These are phyloP conservation scores for Maccullochella peelii DNA, from an alignment of 2,113 vertebrate species.

Conservation along the genomic window DNA sequence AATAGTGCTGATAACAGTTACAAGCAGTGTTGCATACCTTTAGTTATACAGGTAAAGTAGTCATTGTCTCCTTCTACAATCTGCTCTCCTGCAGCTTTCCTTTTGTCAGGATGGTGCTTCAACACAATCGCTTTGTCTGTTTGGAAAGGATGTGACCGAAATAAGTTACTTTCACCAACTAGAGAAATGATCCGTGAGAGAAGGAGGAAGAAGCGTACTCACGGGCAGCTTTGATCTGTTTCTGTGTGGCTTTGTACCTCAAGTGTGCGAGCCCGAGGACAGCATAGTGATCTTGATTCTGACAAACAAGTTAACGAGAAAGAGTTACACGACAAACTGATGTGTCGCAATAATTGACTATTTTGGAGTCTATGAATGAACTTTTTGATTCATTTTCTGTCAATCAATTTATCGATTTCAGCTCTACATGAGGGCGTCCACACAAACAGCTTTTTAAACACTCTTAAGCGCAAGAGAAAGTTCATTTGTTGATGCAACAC, in stretches of 20 bases:
- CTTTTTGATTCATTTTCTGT: too few relatives aligned
- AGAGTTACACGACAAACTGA: neutral
- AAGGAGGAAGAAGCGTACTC: slow-evolving; percentile 79
- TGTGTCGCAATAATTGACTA: neutral
- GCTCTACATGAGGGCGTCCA: too few relatives aligned
- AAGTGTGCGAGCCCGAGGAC: slow-evolving; percentile 92
- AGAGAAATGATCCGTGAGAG: neutral
- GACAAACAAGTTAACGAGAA: slow-evolving; percentile 15
- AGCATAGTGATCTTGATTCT: slow-evolving; percentile 99
- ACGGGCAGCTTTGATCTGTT: slow-evolving; percentile 99
- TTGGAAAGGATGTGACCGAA: slow-evolving; percentile 1
- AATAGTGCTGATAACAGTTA: neutral
- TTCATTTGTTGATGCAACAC: too few relatives aligned
- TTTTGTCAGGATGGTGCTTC: slow-evolving; percentile 98
- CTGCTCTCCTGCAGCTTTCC: slow-evolving; percentile 97
- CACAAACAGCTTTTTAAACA: too few relatives aligned
- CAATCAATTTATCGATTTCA: neutral
- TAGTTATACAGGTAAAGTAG: slow-evolving; percentile 99
- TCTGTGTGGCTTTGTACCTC: slow-evolving; percentile 96
- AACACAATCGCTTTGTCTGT: slow-evolving; percentile 97
- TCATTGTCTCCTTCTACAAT: slow-evolving; percentile 98
- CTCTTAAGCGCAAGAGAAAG: too few relatives aligned
- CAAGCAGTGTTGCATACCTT: slow-evolving; percentile 85
- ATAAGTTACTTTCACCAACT: too few relatives aligned
- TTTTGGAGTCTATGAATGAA: neutral